Evolutionary conservation across 1,140 invertebrate species (phyloP).

Genomic region (Bombyx mori): ASM3026992v2 NC_085121.1:5895001-5895500

Average conservation of each 20-base stretch:
- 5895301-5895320: neutral
- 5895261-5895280: constrained; percentile 61
- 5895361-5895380: neutral
- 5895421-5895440: no score
- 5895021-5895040: no score
- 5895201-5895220: constrained; percentile 72
- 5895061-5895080: constrained; percentile 52
- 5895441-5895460: no score
- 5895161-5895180: constrained; percentile 66
- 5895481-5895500: no score
- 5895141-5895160: constrained; percentile 69
- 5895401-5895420: no score
- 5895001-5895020: no score
- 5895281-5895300: constrained; percentile 27
- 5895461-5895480: no score
- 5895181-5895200: constrained; percentile 71
- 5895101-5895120: constrained; percentile 56
- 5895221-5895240: constrained; percentile 70
- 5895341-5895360: neutral
- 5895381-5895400: neutral
- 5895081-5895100: constrained; percentile 55
- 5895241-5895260: constrained; percentile 68
- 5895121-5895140: constrained; percentile 62
- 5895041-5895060: constrained; percentile 9
- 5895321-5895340: neutral